Percentiles rank a stretch among this genome's conserved stretches.
Conservation (phyloP, 1,140 invertebrate genomes). For the Papilio machaon region DNA sequence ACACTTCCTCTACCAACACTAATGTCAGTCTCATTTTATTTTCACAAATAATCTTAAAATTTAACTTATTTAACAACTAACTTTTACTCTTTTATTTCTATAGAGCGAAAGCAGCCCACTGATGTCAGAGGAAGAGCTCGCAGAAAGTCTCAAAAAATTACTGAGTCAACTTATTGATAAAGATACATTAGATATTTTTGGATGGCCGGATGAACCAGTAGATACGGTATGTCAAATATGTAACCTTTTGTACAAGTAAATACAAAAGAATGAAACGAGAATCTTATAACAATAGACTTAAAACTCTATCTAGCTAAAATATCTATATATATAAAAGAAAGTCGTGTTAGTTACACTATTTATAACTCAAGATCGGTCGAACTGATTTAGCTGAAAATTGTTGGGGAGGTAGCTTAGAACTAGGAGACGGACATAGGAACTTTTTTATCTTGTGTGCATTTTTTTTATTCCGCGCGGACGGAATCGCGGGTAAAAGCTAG, state of each 20-base stretch:
- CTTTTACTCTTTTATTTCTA: background rate
- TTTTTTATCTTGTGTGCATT: too few species aligned
- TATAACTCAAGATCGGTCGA: too few species aligned
- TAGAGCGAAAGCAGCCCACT: slow-evolving; percentile 57
- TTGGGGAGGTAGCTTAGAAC: too few species aligned
- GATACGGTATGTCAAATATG: slow-evolving; percentile 56
- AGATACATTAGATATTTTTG: slow-evolving; percentile 64
- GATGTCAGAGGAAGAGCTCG: slow-evolving; percentile 70
- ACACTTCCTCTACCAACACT: background rate
- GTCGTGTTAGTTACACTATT: too few species aligned
- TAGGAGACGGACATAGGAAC: too few species aligned
- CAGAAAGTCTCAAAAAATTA: slow-evolving; percentile 60
- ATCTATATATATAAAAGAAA: too few species aligned
- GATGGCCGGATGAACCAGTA: slow-evolving; percentile 65
- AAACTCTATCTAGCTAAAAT: too few species aligned
- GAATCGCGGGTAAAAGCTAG: too few species aligned
- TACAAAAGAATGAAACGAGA: too few species aligned
- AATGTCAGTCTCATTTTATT: slow-evolving; percentile 19
- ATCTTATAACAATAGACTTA: too few species aligned
- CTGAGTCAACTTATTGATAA: slow-evolving; percentile 65
- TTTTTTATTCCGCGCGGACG: too few species aligned
- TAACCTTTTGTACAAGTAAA: background rate
- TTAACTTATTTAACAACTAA: background rate
- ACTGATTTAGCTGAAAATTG: too few species aligned
- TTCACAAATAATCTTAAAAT: background rate